These are phyloP conservation scores for Argyrosomus regius DNA, from an alignment of 2,797 vertebrate species.

Conservation along the genomic window DNA sequence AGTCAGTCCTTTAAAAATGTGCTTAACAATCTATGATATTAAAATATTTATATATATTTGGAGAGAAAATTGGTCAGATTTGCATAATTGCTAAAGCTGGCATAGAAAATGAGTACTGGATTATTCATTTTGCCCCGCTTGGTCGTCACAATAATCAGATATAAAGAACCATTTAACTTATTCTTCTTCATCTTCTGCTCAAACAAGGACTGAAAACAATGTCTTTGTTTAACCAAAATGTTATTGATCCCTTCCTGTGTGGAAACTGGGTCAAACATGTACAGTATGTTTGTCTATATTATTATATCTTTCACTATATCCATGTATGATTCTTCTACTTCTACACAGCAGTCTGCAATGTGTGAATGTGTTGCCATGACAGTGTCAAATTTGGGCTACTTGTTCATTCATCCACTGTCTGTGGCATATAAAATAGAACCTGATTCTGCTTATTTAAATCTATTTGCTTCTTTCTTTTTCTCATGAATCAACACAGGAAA, in stretches of 20 bases:
- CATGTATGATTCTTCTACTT: constrained; percentile 13
- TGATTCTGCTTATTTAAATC: constrained; percentile 37
- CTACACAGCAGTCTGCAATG: constrained; percentile 50
- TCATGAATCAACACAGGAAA: constrained; percentile 23
- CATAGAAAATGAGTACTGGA: constrained; percentile 20
- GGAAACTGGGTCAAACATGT: constrained; percentile 29
- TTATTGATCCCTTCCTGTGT: constrained; percentile 11
- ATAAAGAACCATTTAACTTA: neutral
- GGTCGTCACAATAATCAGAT: constrained; percentile 5
- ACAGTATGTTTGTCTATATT: neutral
- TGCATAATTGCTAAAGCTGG: constrained; percentile 30
- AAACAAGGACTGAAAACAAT: constrained; percentile 1
- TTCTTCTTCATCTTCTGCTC: neutral
- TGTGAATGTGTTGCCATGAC: constrained; percentile 75
- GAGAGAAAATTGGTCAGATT: neutral
- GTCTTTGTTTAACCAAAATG: constrained; percentile 8
- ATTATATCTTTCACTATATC: constrained; percentile 18
- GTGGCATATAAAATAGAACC: constrained; percentile 43
- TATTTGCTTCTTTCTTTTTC: constrained; percentile 41
- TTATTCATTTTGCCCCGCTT: constrained; percentile 14
- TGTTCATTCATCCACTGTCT: constrained; percentile 56
- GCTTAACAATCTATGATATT: constrained; percentile 8
- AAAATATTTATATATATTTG: neutral
- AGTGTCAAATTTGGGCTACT: constrained; percentile 63
- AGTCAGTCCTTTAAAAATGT: neutral